Base-by-base conservation (phyloP, 1,140 invertebrate genomes). In the Microvelia longipes region DNA sequence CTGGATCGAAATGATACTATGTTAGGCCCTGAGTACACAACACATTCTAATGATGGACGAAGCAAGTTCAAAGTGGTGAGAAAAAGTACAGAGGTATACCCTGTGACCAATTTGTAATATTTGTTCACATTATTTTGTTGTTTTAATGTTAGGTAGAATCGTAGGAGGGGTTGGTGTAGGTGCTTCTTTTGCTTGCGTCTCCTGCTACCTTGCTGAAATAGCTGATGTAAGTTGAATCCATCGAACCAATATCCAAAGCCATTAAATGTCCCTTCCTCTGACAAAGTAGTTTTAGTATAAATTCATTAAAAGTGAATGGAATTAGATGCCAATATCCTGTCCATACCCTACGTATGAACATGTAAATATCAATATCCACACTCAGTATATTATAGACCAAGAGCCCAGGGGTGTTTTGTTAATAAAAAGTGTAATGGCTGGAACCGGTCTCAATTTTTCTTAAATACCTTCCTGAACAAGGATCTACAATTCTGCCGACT, bases 101-200 rank as follows among this genome's bases (percentile, higher is more conserved):
- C n/a, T n/a, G n/a, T n/a, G n/a, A n/a, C n/a, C n/a, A n/a, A n/a
- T n/a, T n/a, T n/a, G n/a, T 50, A 50, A 50, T 50, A 50, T 50
- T 50, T 50, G 19, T 19, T 50, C 19, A 50, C 5, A 50, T 50
- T 50, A 50, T 19, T 19, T 19, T 19, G 5, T 19, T 50, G 5
- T 64, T 64, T 64, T 15, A 5, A 13, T 64, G 11, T 60, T 26
- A 64, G 68, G 29, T 13, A 64, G 68, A 28, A 29, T 69, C 35
- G 28, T 69, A 25, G 68, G 68, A 19, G 68, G 68, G 15, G 28
- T 69, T 30, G 68, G 61, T 1, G 62, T 69, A 24, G 68, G 68
- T 26, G 68, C 30, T 60, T 69, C 61, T 24, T 69, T 63, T 26
- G 35, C 68, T 5, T 35, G 61, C 28, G 2, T 65, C 24, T 24